Evolutionary conservation across 1,140 invertebrate genomes (phyloP).

Genomic region (Philotrypesis tridentata): DNA sequence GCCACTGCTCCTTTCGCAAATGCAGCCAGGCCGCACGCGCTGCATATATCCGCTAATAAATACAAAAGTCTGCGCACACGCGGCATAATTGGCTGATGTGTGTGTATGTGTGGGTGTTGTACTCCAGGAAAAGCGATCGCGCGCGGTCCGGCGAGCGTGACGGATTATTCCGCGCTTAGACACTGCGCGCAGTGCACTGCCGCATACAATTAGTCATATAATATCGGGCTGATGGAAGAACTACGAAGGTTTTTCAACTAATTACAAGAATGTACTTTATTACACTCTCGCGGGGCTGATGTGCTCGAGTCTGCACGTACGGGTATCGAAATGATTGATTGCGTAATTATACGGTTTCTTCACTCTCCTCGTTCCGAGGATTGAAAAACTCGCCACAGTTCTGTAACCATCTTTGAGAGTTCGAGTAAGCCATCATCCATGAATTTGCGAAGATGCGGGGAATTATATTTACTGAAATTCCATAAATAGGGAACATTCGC

Average conservation of each 20-base stretch:
- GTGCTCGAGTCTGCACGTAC: too few relatives aligned
- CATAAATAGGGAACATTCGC: too few relatives aligned
- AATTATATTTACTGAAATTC: too few relatives aligned
- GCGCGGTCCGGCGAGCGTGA: slow-evolving; percentile 19
- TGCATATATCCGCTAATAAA: slow-evolving; percentile 19
- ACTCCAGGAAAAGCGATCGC: neutral
- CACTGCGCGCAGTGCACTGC: neutral
- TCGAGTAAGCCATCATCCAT: too few relatives aligned
- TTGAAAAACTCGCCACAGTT: too few relatives aligned
- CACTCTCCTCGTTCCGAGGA: too few relatives aligned
- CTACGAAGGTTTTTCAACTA: neutral
- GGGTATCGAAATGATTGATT: too few relatives aligned
- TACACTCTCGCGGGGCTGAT: too few relatives aligned
- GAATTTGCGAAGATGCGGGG: too few relatives aligned
- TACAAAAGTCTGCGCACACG: neutral
- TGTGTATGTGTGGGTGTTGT: neutral
- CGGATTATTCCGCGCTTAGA: slow-evolving; percentile 41
- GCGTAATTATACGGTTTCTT: too few relatives aligned
- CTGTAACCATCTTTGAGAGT: too few relatives aligned
- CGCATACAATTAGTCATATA: slow-evolving; percentile 33
- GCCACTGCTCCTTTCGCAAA: slow-evolving; percentile 2
- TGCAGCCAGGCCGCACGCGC: neutral
- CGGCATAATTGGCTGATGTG: neutral
- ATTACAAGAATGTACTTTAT: slow-evolving; percentile 19
- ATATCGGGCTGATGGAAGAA: slow-evolving; percentile 14